A percentile compares a stretch with the other conserved stretches of the same genome.
phyloP scores from a whole-genome alignment of 2,888 invertebrate species.

The Sipha maydis region DNA sequence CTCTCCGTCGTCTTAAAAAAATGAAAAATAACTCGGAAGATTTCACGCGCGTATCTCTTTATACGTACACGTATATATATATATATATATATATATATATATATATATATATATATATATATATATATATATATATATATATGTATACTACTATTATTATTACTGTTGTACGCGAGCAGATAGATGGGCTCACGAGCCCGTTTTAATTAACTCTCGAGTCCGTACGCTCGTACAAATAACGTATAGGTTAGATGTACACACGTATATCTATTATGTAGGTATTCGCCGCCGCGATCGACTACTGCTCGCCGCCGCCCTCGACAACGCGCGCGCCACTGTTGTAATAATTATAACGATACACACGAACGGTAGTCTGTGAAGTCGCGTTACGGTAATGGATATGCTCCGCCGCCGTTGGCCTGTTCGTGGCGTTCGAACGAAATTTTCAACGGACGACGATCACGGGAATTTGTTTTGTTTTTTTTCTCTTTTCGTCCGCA shows the following conservation, averaged over 20 bases:
- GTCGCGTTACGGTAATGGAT: not conserved
- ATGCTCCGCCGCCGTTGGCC: not conserved
- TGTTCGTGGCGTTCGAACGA: not conserved
- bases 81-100: not conserved
- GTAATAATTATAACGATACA: not conserved
- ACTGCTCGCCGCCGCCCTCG: not conserved
- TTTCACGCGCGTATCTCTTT: constrained; percentile 30
- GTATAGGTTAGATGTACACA: not conserved
- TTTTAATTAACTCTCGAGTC: constrained; percentile 53
- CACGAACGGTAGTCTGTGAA: not conserved
- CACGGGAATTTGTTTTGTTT: not conserved
- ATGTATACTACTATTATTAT: not conserved
- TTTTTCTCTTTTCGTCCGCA: not conserved
- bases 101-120: not conserved
- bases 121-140: not conserved
- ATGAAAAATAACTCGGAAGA: constrained; percentile 47
- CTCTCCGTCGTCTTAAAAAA: constrained; percentile 22
- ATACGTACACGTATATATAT: not conserved
- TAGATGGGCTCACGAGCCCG: not conserved
- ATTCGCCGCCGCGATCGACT: not conserved
- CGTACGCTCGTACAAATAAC: not conserved
- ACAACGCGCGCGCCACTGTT: not conserved
- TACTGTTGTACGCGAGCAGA: not conserved
- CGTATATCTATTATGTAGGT: not conserved
- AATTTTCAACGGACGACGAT: not conserved